A percentile compares a stretch with the other conserved stretches of the same genome.
Conservation (phyloP, 2,113 vertebrate species). For the Diphyllodes magnificus region DNA sequence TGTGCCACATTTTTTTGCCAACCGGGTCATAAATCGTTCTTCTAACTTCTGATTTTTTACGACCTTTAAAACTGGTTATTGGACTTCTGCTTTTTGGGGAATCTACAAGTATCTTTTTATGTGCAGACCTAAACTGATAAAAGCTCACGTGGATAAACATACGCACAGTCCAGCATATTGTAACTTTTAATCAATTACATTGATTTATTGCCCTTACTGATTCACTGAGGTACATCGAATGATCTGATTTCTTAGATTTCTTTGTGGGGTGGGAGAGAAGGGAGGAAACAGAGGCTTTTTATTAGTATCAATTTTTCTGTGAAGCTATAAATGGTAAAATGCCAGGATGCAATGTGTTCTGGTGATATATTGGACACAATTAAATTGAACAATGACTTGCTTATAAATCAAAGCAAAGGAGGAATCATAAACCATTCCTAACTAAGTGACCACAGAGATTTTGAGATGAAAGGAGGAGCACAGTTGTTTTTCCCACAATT, state of each 20-base stretch:
- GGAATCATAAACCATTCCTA: constrained; percentile 51
- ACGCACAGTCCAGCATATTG: background rate
- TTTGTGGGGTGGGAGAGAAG: background rate
- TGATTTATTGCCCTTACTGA: constrained; percentile 63
- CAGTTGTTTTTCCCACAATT: background rate
- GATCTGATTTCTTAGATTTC: constrained; percentile 59
- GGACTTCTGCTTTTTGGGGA: background rate
- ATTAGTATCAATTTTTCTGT: constrained; percentile 71
- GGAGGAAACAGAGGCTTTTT: constrained; percentile 41
- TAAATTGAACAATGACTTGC: constrained; percentile 66
- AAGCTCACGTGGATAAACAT: background rate
- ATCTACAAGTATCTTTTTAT: background rate
- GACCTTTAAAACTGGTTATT: background rate
- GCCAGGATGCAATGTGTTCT: constrained; percentile 20
- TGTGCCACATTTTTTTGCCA: background rate
- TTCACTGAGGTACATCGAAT: constrained; percentile 16
- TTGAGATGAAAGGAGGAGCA: constrained; percentile 23
- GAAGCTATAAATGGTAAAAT: constrained; percentile 61
- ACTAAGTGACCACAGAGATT: constrained; percentile 23
- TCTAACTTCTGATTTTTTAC: background rate
- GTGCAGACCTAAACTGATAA: background rate
- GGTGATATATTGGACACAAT: constrained; percentile 61
- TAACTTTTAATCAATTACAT: constrained; percentile 56
- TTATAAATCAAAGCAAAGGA: constrained; percentile 68
- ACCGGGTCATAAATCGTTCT: background rate